Evolutionary conservation across 2,113 vertebrate species (phyloP), one percentile per base, ranked within the genome.

Genomic region (Australoheros scitulus): DNA sequence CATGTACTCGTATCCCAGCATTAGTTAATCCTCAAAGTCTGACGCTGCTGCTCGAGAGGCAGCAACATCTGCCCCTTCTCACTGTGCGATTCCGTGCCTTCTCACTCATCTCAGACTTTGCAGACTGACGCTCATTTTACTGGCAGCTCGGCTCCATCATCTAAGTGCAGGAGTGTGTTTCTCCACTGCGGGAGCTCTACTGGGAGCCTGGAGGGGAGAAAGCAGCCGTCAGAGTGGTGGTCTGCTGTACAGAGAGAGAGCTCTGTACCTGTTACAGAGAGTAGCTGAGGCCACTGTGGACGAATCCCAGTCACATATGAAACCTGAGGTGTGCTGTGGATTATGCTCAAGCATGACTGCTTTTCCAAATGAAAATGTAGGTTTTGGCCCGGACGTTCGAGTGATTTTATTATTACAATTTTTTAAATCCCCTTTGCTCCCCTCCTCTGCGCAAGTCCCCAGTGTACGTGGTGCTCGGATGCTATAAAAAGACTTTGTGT

Each of bases 331-430:
- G 95, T 90, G 92, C 95, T 94, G 95, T 92, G 95, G 95, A 97
- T 97, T 96, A 96, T 94, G 95, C 96, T 96, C 95, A 95, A 95
- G 94, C 96, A 92, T 91, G 94, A 95, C 95, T 94, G 88, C 95
- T 96, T 95, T 91, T 95, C 96, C 97, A 97, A 97, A 96, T 72
- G 94, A 96, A 97, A 97, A 96, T 97, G 97, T 98, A 97, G 96
- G 94, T 97, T 96, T 97, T 98, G 97, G 97, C 97, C 94, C 88
- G 22, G 60, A 83, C 74, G 78, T 91, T 92, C 87, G 58, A 95
- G 79, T 85, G 85, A 92, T 91, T 91, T 92, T 86, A 89, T 92
- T 91, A 88, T 92, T 82, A 82, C 61, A 92, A 92, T 94, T 94
- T 85, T 82, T 87, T 64, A 83, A 76, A 89, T 84, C 91, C 90